Base-by-base conservation (phyloP, 1,140 invertebrate species). In the Stegodyphus mimosarum region DNA sequence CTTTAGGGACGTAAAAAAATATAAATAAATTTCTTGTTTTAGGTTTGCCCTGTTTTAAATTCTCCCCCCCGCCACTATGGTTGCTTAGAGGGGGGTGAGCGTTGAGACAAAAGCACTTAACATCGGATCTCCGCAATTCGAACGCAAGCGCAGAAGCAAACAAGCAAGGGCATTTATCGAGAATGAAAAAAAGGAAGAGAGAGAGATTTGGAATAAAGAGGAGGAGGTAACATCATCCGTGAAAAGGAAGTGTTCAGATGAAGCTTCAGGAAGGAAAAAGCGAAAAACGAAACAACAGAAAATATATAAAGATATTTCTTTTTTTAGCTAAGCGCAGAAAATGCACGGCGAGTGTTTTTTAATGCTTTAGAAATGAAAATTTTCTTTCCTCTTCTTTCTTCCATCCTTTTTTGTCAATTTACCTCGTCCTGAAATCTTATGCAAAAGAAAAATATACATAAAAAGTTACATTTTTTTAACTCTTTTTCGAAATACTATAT, bases 301-400 rank as follows among this genome's bases (percentile, higher is more conserved):
- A 77, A 77, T 66, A 77, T 77, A 67, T 63, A 67, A 77, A 17
- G 55, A 77, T 67, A 77, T 67, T 75, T 17, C 75, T 77, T 77
- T 63, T 60, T 63, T 63, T 77, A 77, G 75, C 51, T 49, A 77
- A 77, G 75, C 75, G 48, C 10, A 52, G 75, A 67, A 77, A 77
- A 77, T 67, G 49, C 63, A 13, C 48, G 18, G 50, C 75, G 3
- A 33, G 33, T 33, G 33, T 33, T 33, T 33, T 33, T 33, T 33
- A 33, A 33, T 33, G 33, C 33, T 33, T 33, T 33, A 33, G 33
- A 33, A 33, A 33, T 33, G 33, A 33, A 33, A 33, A 1, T 33
- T 33, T 33, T 33, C 33, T 33, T 33, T 33, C 3, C 33, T 33
- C 33, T 33, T 33, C 3, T 33, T 33, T 33, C 33, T 3, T 33